These are phyloP conservation scores for Onychorhynchus coronatus DNA, from an alignment of 2,113 vertebrate species.

Conservation along the genomic window DNA sequence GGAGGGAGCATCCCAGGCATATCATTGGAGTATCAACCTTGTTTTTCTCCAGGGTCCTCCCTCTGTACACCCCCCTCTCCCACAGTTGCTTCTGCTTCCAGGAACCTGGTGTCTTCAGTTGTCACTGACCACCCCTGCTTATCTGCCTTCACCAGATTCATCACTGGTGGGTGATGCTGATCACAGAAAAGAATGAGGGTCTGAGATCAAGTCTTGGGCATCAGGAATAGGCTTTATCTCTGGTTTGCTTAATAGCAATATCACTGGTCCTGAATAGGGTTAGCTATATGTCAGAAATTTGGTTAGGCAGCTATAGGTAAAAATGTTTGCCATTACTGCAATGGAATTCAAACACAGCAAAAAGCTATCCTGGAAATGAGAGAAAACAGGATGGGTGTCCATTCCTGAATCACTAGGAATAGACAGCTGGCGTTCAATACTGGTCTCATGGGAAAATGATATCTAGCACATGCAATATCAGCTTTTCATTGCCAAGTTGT, in stretches of 20 bases:
- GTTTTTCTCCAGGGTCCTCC: not conserved
- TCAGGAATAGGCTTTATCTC: not conserved
- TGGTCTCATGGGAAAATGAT: not conserved
- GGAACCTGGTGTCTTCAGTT: not conserved
- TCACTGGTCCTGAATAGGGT: not conserved
- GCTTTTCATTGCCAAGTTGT: not conserved
- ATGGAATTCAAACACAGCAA: not conserved
- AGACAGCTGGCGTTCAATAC: not conserved
- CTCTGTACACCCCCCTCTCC: not conserved
- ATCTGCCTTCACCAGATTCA: not conserved
- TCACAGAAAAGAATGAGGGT: not conserved
- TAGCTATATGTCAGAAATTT: not conserved
- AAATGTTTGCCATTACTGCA: not conserved
- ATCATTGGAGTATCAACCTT: not conserved
- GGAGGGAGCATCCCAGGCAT: not conserved
- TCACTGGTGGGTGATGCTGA: not conserved
- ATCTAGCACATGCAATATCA: not conserved
- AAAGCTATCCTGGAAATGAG: not conserved
- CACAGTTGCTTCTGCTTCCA: not conserved
- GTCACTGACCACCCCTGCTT: not conserved
- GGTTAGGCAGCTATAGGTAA: not conserved
- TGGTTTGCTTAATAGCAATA: not conserved
- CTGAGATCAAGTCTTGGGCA: not conserved
- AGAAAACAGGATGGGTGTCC: not conserved
- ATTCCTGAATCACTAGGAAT: not conserved